Evolutionary conservation across 2,113 vertebrate species (phyloP).

Genomic region (Heloderma charlesbogerti): DNA sequence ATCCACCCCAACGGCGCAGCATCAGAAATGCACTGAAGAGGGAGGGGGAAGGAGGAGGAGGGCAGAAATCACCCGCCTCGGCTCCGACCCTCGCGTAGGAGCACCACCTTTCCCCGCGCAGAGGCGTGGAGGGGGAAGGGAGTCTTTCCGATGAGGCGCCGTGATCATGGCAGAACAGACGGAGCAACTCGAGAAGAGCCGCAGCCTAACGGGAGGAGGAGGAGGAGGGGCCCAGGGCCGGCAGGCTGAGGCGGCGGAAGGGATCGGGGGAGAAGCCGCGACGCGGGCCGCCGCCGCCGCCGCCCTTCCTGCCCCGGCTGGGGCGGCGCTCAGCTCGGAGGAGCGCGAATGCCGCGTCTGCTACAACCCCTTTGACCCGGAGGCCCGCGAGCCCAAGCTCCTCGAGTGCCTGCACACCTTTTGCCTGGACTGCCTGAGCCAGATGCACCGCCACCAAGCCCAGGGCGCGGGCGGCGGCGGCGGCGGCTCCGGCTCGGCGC

Average conservation of each 20-base stretch:
- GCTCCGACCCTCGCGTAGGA: not conserved
- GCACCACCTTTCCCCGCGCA: not conserved
- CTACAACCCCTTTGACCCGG: conserved; percentile 94
- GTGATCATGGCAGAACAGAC: conserved; percentile 40
- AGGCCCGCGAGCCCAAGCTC: conserved; percentile 90
- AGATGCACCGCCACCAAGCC: conserved; percentile 82
- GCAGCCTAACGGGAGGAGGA: not conserved
- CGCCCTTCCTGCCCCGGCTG: no score
- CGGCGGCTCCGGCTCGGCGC: conserved; percentile 67
- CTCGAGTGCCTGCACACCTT: conserved; percentile 95
- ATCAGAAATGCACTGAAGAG: not conserved
- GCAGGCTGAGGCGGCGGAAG: not conserved
- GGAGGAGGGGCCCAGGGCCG: not conserved
- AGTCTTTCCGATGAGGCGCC: not conserved
- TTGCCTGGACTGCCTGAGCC: conserved; percentile 92
- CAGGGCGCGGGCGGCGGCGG: not conserved
- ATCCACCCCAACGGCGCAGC: not conserved
- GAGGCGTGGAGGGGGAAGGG: not conserved
- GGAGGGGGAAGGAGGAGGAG: not conserved
- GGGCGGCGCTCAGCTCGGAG: conserved; percentile 79
- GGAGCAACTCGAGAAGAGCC: conserved; percentile 7
- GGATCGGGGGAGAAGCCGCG: not conserved
- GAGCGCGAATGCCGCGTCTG: conserved; percentile 96
- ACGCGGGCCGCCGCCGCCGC: not conserved
- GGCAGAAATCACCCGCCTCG: not conserved